Base-by-base conservation (phyloP, 1,140 invertebrate genomes). In the Xylocopa sonorina region DNA sequence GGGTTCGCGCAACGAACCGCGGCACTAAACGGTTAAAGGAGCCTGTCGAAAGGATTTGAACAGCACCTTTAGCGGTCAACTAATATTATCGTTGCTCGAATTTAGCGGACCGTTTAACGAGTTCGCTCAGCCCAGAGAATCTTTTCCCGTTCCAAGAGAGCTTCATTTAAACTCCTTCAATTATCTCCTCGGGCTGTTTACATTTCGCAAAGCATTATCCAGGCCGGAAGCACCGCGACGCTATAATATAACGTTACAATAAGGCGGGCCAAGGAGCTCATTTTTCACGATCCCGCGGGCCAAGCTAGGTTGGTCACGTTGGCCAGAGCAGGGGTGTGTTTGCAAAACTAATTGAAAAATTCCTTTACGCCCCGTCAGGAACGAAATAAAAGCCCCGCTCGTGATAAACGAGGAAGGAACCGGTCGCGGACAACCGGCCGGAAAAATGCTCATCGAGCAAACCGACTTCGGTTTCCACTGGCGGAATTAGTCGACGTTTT, bases 261-360 rank as follows among this genome's bases (percentile, higher is more conserved):
- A 73, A 63, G 38, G 48, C 32, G 34, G 57, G 32, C 18, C 57
- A 78, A 73, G 68, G 50, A 73, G 58, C 48, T 73, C 76, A 76
- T 80, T 84, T 84, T 64, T 72, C 62, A 68, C 73, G 24, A 69
- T 76, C 24, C 55, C 29, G 27, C 53, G 67, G 63, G 29, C 27
- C 48, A 14, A 24, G 43, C 32, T 66, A 48, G 63, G 60, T 67
- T 62, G 79, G 82, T 80, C 78, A 80, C 81, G 72, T 58, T 77
- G 34, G 63, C 27, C 29, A 14, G 41, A 1, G 41, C 60, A 5
- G 21, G 43, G 43, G 10, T 21, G 43, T 79, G 67, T 76, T 76
- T 67, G 67, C 46, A 48, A 80, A 78, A 83, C 72, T 86, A 86
- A 86, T 86, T 85, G 83, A 85, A 86, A 86, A 86, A 86, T 86